Evolutionary conservation across 35 echinoderm and acorn worm species (phyloP).

Genomic region (Anneissia japonica): DNA sequence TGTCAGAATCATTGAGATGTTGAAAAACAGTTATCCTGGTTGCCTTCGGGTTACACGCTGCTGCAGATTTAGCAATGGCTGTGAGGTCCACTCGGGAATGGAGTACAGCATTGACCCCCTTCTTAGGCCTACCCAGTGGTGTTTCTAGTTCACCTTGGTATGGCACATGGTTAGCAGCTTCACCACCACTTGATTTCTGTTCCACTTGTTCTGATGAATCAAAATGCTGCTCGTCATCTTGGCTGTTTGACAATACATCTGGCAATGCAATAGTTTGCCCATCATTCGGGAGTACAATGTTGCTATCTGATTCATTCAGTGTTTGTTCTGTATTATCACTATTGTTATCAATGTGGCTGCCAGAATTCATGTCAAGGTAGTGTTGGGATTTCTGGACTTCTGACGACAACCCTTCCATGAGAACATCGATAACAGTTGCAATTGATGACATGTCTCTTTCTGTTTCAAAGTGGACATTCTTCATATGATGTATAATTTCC

Average conservation of each 20-base stretch:
- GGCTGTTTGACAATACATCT: background rate
- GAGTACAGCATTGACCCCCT: background rate
- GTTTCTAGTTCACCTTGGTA: too few species aligned
- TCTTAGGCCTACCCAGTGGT: too few species aligned
- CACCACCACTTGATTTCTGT: too few species aligned
- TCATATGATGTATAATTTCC: slow-evolving; percentile 2
- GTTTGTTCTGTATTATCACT: too few species aligned
- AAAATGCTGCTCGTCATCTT: background rate
- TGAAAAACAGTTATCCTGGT: slow-evolving; percentile 79
- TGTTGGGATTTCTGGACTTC: background rate
- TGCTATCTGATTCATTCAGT: background rate
- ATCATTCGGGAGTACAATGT: background rate
- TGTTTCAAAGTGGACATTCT: background rate
- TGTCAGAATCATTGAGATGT: slow-evolving; percentile 41
- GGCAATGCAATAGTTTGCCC: background rate
- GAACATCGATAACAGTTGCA: background rate
- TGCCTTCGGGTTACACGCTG: slow-evolving; percentile 64
- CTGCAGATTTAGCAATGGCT: slow-evolving; percentile 54
- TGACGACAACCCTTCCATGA: background rate
- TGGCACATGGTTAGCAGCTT: background rate
- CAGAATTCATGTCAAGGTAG: background rate
- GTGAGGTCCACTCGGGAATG: slow-evolving; percentile 43
- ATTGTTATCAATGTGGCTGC: too few species aligned
- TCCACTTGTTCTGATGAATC: background rate
- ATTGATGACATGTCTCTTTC: background rate